Base-by-base conservation (phyloP, 23 tunicate species). In the Ascidia mentula region DNA sequence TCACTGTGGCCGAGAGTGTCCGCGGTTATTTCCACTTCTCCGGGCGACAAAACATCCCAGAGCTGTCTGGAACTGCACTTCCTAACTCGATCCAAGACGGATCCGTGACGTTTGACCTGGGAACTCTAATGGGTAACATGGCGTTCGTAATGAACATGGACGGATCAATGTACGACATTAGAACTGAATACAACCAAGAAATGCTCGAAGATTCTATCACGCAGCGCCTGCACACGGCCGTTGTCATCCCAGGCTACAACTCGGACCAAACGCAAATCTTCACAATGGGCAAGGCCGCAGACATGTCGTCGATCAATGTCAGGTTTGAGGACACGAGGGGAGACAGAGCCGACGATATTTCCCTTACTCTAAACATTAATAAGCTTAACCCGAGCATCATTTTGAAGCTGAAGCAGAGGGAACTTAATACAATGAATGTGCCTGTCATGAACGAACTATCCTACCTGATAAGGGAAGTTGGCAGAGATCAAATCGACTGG, bases 31-130 rank as follows among this genome's bases (percentile, higher is more conserved):
- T 53, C 53, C n/a, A 28, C 26, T 30, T 79, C 45, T 40, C 46
- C 8, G 74, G 65, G n/a, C 59, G 73, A 32, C 83, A 79, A 34
- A 79, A 79, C 83, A 79, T 79, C 24, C 74, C 73, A 60, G 83
- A 79, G 30, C 70, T 79, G 20, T 30, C 39, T 35, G 74, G 20
- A 34, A n/a, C 31, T 6, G 83, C 74, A 3, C 31, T 79, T 31
- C 83, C 83, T 9, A 60, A 45, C 24, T 17, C 20, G 3, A 38
- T 74, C 33, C 22, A 74, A 74, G 37, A 74, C 46, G 78, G 78
- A 36, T 42, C 15, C 18, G 34, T 36, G 39, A 65, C 45, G 0
- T 35, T 60, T 34, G 37, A 71, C 18, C 38, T 71, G 2, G 34
- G 38, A 20, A 18, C 2, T 22, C 38, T 6, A 3, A 71, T 35